These are phyloP conservation scores for Caenorhabditis plicata DNA, from an alignment of 2,888 invertebrate species.

Conservation along the genomic window DNA sequence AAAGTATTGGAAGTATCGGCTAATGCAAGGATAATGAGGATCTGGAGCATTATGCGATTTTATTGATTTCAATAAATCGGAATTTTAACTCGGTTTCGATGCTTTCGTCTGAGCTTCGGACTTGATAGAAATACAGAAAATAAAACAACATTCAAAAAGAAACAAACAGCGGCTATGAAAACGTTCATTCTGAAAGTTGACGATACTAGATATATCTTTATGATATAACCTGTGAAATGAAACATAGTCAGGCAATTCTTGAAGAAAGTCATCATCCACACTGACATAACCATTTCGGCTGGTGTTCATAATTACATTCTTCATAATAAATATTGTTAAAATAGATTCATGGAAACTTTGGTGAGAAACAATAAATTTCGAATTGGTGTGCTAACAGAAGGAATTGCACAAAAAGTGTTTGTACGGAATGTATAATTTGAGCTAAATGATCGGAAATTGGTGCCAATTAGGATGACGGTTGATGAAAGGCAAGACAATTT, in stretches of 20 bases:
- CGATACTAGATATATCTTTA: background rate
- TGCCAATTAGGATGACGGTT: too few relatives aligned
- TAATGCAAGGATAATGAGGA: slow-evolving; percentile 39
- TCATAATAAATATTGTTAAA: too few relatives aligned
- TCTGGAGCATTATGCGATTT: slow-evolving; percentile 14
- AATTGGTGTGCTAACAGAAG: too few relatives aligned
- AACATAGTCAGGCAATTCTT: slow-evolving; percentile 21
- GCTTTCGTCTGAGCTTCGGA: slow-evolving; percentile 19
- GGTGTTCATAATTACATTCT: too few relatives aligned
- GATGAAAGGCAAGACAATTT: too few relatives aligned
- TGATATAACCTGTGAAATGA: slow-evolving; percentile 25
- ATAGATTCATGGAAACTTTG: too few relatives aligned
- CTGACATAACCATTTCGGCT: background rate
- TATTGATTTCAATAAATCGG: background rate
- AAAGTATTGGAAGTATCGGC: slow-evolving; percentile 47
- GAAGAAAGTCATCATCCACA: slow-evolving; percentile 5
- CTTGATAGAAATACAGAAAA: slow-evolving; percentile 28
- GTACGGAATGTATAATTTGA: too few relatives aligned
- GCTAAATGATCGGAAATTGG: too few relatives aligned
- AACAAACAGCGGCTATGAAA: slow-evolving; percentile 33
- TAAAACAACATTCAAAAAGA: slow-evolving; percentile 29
- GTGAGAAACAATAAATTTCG: too few relatives aligned
- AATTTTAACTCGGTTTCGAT: slow-evolving; percentile 16
- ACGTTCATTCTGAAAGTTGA: slow-evolving; percentile 30
- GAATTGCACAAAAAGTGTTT: too few relatives aligned